Conservation (phyloP, 1,140 invertebrate species). For the Ectropis grisescens region DNA sequence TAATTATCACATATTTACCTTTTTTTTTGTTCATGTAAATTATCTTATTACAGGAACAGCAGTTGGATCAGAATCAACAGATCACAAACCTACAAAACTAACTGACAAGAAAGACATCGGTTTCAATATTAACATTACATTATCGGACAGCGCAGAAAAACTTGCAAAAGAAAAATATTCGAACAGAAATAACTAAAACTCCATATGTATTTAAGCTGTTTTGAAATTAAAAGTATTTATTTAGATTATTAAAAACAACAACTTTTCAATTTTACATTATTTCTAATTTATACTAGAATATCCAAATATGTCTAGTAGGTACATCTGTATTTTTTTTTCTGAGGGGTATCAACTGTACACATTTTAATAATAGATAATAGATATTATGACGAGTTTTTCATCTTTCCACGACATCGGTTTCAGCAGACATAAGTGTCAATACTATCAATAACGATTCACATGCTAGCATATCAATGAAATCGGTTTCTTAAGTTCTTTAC, state of each 20-base stretch:
- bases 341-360: too few relatives aligned
- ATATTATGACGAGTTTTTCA: too few relatives aligned
- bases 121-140: slow-evolving; percentile 37
- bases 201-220: background rate
- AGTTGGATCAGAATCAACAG: slow-evolving; percentile 3
- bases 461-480: too few relatives aligned
- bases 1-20: slow-evolving; percentile 3
- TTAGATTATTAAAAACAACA: background rate
- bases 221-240: background rate
- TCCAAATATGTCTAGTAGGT: too few relatives aligned
- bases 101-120: slow-evolving; percentile 32
- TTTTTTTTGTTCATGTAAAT: slow-evolving; percentile 1
- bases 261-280: too few relatives aligned
- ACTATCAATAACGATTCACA: too few relatives aligned
- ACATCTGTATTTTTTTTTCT: too few relatives aligned
- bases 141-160: slow-evolving; percentile 28
- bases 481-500: too few relatives aligned
- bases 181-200: background rate
- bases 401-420: too few relatives aligned
- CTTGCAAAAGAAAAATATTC: background rate
- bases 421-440: too few relatives aligned
- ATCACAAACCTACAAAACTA: slow-evolving; percentile 1
- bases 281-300: too few relatives aligned
- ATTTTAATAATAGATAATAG: too few relatives aligned
- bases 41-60: background rate